Evolutionary conservation across 2,888 invertebrate species (phyloP).

Genomic region (Harmothoe impar): DNA sequence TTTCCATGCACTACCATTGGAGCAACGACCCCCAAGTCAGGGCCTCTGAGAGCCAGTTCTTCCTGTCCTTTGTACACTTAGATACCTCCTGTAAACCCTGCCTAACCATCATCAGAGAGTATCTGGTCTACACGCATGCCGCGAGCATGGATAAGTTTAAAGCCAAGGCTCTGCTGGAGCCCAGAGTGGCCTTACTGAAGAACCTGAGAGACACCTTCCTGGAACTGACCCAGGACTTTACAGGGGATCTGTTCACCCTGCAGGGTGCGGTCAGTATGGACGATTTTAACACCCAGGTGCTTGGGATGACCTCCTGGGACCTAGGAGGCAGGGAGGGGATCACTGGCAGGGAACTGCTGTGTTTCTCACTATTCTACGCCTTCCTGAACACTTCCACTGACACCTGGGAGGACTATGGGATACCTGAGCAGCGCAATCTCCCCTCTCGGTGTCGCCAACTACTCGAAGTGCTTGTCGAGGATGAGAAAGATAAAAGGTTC

Average conservation of each 20-base stretch:
- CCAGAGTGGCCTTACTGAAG: neutral
- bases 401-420: neutral
- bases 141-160: neutral
- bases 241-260: neutral
- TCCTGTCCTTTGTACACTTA: neutral
- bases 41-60: neutral
- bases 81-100: neutral
- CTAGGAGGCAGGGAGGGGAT: neutral
- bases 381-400: neutral
- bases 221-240: neutral
- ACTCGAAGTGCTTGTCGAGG: too few species aligned
- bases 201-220: neutral
- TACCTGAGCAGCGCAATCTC: too few species aligned
- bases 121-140: neutral
- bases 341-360: neutral
- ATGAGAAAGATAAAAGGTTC: too few species aligned
- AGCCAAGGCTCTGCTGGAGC: neutral
- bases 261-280: neutral
- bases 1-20: neutral
- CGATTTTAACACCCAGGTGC: neutral
- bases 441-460: too few species aligned
- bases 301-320: neutral
- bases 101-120: neutral
- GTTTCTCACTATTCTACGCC: neutral
- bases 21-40: neutral